Evolutionary conservation across 2,797 vertebrate genomes (phyloP), one percentile per base, ranked within the genome.

Genomic region (Sternarchorhynchus goeldii): DNA sequence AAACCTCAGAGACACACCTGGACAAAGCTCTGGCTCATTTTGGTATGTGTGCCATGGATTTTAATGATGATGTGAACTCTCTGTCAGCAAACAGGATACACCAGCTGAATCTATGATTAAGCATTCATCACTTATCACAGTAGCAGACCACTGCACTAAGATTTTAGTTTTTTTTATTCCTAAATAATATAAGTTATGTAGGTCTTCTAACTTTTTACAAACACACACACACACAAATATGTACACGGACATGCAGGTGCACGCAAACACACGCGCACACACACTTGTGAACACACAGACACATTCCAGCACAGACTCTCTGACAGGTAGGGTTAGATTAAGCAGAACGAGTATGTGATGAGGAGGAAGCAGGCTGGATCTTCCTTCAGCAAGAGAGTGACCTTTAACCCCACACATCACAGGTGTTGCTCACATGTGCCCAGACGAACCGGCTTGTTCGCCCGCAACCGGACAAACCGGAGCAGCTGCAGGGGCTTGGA

Each of bases 291-390:
- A 58, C 31, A 57, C 21, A 45, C 36, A 21, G 16, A 17, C 55
- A 29, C 45, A 41, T 21, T 21, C 12, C 20, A 53, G 67, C 20
- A 57, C 21, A 31, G 39, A 75, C 60, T 10, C 17, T 39, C 17
- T 2, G 63, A 66, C 3, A 66, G 34, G n/a, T 34, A 25, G 5
- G 20, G n/a, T 36, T 25, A n/a, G n/a, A 75, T 85, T 82, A 59
- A 62, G 58, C 16, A 12, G 60, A 56, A 64, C 21, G n/a, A 56
- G 65, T 50, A 59, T 41, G 20, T 20, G 21, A 12, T 56, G 5
- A 1, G 18, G 10, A 31, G 56, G 53, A 21, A 20, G 20, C 29
- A 41, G 2, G 31, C 25, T 29, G 34, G 41, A 45, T 31, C 8
- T 36, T 71, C 55, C 18, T 39, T 25, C 10, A 36, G 12, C 18